phyloP scores from a whole-genome alignment of 1,140 invertebrate genomes.

The Diachasma alloeum region DNA sequence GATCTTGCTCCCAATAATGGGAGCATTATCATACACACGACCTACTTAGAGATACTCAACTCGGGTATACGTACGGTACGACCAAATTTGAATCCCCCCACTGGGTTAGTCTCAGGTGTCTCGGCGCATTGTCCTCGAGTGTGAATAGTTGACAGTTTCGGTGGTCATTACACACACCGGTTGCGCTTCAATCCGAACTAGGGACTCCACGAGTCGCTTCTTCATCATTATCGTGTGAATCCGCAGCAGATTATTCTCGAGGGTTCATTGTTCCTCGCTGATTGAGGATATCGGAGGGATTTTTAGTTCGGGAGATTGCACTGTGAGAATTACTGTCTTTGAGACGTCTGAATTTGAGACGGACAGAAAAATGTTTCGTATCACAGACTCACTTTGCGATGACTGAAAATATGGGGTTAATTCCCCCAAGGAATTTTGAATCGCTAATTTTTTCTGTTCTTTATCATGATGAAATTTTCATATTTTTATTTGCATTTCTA shows the following conservation, averaged over 20 bases:
- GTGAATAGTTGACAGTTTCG: constrained; percentile 16
- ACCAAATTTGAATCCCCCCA: constrained; percentile 37
- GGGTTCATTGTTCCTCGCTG: neutral
- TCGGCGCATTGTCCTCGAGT: constrained; percentile 22
- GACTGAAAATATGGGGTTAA: no score
- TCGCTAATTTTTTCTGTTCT: no score
- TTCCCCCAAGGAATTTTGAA: no score
- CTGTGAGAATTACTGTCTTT: no score
- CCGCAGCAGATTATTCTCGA: neutral
- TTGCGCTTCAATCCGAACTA: constrained; percentile 6
- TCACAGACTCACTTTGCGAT: no score
- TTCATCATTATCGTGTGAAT: neutral
- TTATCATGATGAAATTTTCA: no score
- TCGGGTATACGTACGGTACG: constrained; percentile 16
- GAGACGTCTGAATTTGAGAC: no score
- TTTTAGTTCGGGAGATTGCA: no score
- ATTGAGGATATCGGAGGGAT: no score
- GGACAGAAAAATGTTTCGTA: no score
- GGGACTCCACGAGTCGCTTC: neutral
- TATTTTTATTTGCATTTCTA: no score
- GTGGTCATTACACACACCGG: constrained; percentile 19
- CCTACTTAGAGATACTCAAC: constrained; percentile 46
- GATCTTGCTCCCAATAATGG: constrained; percentile 50
- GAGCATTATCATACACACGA: constrained; percentile 61
- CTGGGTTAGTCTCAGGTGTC: constrained; percentile 42